A percentile compares a stretch with the other conserved stretches of the same genome.
phyloP scores from a whole-genome alignment of 2,797 vertebrate genomes.

The Clarias pachynema region DNA sequence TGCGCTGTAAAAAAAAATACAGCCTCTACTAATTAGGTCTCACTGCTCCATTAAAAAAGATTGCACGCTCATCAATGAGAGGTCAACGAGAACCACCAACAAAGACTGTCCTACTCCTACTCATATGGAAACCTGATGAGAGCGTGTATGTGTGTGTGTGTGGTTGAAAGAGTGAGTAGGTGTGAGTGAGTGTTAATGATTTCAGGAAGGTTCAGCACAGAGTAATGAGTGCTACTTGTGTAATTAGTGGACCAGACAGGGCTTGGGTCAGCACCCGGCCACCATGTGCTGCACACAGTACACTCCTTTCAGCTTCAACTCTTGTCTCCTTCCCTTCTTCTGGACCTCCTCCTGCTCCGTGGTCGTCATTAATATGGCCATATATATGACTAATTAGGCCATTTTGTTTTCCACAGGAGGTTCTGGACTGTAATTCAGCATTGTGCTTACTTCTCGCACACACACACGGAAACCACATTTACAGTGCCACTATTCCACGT shows the following conservation, averaged over 20 bases:
- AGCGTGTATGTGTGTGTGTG: neutral
- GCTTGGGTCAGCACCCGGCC: constrained; percentile 44
- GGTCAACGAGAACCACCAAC: constrained; percentile 73
- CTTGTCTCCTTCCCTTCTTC: neutral
- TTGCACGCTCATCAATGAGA: constrained; percentile 68
- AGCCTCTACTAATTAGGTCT: constrained; percentile 77
- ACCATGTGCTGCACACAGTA: constrained; percentile 23
- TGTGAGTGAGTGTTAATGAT: constrained; percentile 41
- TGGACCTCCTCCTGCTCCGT: constrained; percentile 18
- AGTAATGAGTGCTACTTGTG: constrained; percentile 34
- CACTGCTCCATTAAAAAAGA: constrained; percentile 71
- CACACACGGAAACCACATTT: constrained; percentile 16
- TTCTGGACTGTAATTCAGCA: neutral
- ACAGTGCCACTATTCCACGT: neutral
- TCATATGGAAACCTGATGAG: constrained; percentile 43
- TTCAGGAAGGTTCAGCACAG: constrained; percentile 26
- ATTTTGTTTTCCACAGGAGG: constrained; percentile 30
- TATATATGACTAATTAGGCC: constrained; percentile 40
- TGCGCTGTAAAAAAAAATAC: constrained; percentile 62
- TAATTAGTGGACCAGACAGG: constrained; percentile 36
- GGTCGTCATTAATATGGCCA: constrained; percentile 43
- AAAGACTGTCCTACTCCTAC: constrained; percentile 34
- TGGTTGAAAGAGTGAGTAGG: neutral
- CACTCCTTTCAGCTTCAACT: constrained; percentile 12
- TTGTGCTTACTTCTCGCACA: neutral